Conservation (phyloP, 2,113 vertebrate species). For the Anser brachyrhynchus region DNA sequence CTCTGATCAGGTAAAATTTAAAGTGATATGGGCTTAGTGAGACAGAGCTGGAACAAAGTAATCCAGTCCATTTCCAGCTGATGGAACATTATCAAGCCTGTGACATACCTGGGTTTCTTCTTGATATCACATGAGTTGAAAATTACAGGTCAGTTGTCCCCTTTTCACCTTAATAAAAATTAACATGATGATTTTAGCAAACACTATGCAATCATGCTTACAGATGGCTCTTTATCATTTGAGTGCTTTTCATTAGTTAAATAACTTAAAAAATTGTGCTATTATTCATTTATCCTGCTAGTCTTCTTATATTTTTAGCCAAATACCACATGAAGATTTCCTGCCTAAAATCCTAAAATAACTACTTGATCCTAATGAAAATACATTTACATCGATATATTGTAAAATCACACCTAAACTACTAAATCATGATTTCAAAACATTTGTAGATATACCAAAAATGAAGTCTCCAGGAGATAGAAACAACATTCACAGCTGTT, state of each 20-base stretch:
- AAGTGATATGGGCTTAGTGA: background rate
- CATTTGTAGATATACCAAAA: background rate
- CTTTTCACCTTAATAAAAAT: background rate
- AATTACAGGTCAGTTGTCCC: background rate
- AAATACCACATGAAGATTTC: background rate
- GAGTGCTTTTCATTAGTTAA: background rate
- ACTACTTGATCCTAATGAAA: background rate
- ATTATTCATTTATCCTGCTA: background rate
- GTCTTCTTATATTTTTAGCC: background rate
- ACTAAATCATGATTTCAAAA: background rate
- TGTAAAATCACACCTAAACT: background rate
- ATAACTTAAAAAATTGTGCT: background rate
- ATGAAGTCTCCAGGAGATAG: background rate
- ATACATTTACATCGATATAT: background rate
- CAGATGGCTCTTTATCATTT: background rate
- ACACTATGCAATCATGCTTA: background rate
- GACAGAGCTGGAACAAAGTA: background rate
- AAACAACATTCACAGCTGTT: background rate
- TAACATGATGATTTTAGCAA: background rate
- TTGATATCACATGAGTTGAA: background rate
- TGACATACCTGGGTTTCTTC: background rate
- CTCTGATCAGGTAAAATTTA: background rate
- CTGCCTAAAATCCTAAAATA: background rate
- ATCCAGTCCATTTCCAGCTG: background rate
- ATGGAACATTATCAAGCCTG: background rate